phyloP scores from a whole-genome alignment of 2,113 vertebrate genomes.

The Delphinus delphis region DNA sequence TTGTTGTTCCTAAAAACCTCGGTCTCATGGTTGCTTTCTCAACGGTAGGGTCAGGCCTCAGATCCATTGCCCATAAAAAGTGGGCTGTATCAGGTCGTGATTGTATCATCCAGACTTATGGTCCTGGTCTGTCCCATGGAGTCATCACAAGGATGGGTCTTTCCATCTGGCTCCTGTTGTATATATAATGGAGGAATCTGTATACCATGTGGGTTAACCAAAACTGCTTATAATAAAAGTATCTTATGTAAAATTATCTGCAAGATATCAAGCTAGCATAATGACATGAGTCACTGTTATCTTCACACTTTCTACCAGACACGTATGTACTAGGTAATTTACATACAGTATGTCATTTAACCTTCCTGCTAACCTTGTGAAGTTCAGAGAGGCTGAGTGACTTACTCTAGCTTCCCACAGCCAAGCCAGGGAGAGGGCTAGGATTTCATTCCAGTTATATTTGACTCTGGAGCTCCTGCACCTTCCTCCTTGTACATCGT shows the following conservation, averaged over 20 bases:
- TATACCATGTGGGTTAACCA: neutral
- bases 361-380: neutral
- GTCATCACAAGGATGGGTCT: neutral
- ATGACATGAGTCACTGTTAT: neutral
- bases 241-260: neutral
- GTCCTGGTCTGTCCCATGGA: neutral
- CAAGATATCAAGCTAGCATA: neutral
- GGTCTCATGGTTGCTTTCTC: neutral
- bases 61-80: neutral
- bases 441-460: neutral
- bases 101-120: neutral
- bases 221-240: neutral
- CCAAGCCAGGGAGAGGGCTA: neutral
- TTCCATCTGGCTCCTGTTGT: neutral
- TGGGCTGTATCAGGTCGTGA: no score
- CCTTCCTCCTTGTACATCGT: neutral
- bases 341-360: neutral
- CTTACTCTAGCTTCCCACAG: neutral
- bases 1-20: neutral
- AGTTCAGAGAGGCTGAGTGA: neutral
- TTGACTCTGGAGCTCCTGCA: neutral
- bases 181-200: neutral
- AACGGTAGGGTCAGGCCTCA: neutral
- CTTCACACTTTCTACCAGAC: neutral
- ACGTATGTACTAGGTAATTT: neutral